Conservation (phyloP, 1,140 invertebrate genomes). For the Plodia interpunctella region DNA sequence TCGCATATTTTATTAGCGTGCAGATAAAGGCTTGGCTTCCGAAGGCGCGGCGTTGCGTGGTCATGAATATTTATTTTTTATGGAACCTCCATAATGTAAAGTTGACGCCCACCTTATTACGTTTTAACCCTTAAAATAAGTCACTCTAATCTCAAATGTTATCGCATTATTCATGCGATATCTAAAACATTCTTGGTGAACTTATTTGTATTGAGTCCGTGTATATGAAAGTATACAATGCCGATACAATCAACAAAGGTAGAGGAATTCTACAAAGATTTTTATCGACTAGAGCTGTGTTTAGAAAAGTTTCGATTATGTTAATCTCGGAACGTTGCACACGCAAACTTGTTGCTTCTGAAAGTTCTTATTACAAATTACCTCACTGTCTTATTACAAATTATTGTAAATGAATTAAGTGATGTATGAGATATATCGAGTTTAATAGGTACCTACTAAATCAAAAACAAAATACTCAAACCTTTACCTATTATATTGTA, state of each 20-base stretch:
- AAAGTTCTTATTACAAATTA: constrained; percentile 25
- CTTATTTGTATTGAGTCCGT: neutral
- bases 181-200: constrained; percentile 5
- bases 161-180: constrained; percentile 14
- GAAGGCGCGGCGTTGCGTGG: constrained; percentile 51
- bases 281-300: constrained; percentile 36
- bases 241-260: constrained; percentile 6
- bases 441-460: too few relatives aligned
- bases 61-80: constrained; percentile 58
- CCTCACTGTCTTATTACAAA: constrained; percentile 14
- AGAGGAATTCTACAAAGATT: constrained; percentile 20
- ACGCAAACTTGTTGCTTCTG: constrained; percentile 66
- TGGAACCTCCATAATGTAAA: constrained; percentile 33
- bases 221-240: constrained; percentile 2
- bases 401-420: neutral
- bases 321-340: constrained; percentile 43
- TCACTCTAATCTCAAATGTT: constrained; percentile 16
- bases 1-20: constrained; percentile 24
- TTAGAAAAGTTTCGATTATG: constrained; percentile 52
- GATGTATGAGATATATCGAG: neutral
- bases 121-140: constrained; percentile 19
- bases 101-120: constrained; percentile 29
- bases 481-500: too few relatives aligned
- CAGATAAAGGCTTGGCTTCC: constrained; percentile 52
- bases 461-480: too few relatives aligned